Conservation (phyloP, 2,797 vertebrate genomes). For the Limosa lapponica region DNA sequence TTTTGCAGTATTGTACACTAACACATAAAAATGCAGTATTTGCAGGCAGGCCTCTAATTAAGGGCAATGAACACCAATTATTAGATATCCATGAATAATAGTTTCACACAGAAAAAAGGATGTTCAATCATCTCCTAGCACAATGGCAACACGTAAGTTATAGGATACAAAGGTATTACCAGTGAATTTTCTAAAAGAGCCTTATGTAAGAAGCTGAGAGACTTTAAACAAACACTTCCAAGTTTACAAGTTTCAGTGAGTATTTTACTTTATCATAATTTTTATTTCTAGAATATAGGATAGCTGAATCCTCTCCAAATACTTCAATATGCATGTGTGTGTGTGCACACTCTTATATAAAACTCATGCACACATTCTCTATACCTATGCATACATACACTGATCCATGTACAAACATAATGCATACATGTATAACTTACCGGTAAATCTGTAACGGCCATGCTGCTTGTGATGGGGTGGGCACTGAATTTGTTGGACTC, state of each 20-base stretch:
- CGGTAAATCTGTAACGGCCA: conserved; percentile 84
- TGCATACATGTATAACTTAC: conserved; percentile 68
- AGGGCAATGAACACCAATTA: background rate
- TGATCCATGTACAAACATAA: background rate
- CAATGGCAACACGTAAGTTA: background rate
- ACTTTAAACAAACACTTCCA: background rate
- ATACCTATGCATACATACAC: fast-evolving
- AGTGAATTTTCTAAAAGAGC: background rate
- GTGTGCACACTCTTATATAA: background rate
- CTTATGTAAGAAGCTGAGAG: background rate
- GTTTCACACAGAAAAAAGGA: background rate
- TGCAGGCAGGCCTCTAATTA: background rate
- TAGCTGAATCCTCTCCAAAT: background rate
- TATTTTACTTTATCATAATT: background rate
- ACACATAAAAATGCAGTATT: background rate
- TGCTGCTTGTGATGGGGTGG: conserved; percentile 86
- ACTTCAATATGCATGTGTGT: background rate
- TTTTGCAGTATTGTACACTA: background rate
- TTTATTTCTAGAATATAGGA: background rate
- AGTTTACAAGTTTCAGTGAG: background rate
- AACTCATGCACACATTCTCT: background rate
- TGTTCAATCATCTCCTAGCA: background rate
- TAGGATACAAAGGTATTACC: background rate
- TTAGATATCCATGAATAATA: background rate
- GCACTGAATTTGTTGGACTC: conserved; percentile 89